phyloP scores from a whole-genome alignment of 2,888 invertebrate species.

The Drosophila austrosaltans region DNA sequence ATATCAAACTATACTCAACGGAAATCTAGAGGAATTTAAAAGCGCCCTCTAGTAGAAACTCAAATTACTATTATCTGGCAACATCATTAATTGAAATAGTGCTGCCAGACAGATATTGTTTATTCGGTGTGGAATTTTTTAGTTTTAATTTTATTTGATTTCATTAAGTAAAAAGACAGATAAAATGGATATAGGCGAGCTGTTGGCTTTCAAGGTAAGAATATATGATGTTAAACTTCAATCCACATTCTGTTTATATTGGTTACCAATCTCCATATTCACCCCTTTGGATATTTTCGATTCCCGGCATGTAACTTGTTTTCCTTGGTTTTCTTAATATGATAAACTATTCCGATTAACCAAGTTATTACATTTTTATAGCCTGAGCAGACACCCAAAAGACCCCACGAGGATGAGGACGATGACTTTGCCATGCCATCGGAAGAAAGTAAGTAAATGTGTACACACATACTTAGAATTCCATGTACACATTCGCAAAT shows the following conservation, averaged over 20 bases:
- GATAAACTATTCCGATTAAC: no score
- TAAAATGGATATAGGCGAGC: slow-evolving; percentile 86
- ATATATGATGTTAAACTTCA: not conserved
- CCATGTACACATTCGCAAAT: no score
- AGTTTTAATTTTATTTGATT: not conserved
- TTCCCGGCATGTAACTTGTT: not conserved
- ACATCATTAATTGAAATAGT: not conserved
- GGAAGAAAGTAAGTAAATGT: slow-evolving; percentile 78
- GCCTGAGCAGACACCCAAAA: slow-evolving; percentile 93
- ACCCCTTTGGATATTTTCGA: not conserved
- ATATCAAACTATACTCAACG: not conserved
- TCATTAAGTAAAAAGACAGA: not conserved
- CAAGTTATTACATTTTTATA: slow-evolving; percentile 73
- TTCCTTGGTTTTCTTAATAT: no score
- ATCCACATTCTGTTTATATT: not conserved
- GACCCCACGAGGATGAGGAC: slow-evolving; percentile 85
- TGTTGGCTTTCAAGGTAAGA: slow-evolving; percentile 85
- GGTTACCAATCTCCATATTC: not conserved
- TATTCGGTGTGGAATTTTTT: not conserved
- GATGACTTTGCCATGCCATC: slow-evolving; percentile 86
- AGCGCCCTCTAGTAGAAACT: not conserved
- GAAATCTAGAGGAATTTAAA: not conserved
- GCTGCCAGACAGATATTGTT: not conserved
- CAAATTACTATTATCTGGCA: not conserved
- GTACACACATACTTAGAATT: no score